phyloP scores from a whole-genome alignment of 2,797 vertebrate species.

The Tadarida brasiliensis region DNA sequence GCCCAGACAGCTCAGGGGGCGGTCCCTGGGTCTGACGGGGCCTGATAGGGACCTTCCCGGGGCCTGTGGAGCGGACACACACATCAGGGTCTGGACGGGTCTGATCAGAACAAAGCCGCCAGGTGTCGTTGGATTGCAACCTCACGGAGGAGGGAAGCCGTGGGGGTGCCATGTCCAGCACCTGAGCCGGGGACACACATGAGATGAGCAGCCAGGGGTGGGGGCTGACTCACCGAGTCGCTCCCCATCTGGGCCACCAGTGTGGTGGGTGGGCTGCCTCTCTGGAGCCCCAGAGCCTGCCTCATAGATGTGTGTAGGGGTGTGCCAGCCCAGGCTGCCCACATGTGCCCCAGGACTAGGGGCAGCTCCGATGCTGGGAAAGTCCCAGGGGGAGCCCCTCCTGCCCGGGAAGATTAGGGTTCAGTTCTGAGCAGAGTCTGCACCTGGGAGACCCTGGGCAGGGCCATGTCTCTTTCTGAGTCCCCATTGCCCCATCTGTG shows the following conservation, averaged over 20 bases:
- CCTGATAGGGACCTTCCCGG: background rate
- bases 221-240: background rate
- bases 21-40: background rate
- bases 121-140: accelerated
- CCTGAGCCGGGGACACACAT: no score
- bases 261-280: background rate
- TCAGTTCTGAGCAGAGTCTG: no score
- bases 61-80: background rate
- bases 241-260: accelerated
- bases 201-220: accelerated
- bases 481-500: no score
- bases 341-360: background rate
- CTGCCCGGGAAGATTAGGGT: no score
- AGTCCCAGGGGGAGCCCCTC: background rate
- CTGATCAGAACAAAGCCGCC: background rate
- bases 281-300: background rate
- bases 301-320: background rate
- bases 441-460: no score
- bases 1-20: background rate
- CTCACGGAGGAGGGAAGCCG: background rate
- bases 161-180: background rate
- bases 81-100: background rate
- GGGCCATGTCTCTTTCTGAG: no score
- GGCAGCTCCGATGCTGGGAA: background rate
- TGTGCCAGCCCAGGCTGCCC: background rate